A percentile compares a stretch with the other conserved stretches of the same genome.
Evolutionary conservation across 1,140 invertebrate genomes (phyloP).

Genomic region (Planococcus citri): DNA sequence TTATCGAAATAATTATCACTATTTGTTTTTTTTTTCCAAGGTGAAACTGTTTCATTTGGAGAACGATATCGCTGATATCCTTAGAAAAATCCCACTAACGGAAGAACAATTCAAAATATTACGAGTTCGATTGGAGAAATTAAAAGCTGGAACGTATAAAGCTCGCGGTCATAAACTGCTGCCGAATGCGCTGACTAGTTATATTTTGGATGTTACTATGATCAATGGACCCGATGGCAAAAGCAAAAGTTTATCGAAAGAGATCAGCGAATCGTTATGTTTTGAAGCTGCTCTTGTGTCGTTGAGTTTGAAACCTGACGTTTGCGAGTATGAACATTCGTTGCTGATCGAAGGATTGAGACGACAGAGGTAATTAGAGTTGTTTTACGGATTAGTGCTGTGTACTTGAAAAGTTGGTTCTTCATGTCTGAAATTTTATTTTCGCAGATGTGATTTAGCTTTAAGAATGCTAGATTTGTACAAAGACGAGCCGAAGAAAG

Average conservation of each 20-base stretch:
- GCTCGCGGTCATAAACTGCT: conserved; percentile 81
- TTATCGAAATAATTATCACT: too few species aligned
- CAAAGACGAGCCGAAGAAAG: conserved; percentile 83
- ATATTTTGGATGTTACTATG: conserved; percentile 12
- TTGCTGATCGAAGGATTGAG: conserved; percentile 91
- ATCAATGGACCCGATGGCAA: neutral
- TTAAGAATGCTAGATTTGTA: conserved; percentile 82
- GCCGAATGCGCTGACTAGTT: neutral
- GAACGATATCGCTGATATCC: conserved; percentile 72
- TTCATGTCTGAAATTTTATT: neutral
- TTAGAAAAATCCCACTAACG: conserved; percentile 84
- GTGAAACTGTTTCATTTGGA: conserved; percentile 88
- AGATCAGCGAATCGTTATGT: conserved; percentile 70
- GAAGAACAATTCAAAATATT: conserved; percentile 67
- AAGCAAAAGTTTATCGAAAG: neutral
- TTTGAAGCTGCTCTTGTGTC: conserved; percentile 94
- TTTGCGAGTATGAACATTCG: conserved; percentile 95
- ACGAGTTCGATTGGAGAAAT: conserved; percentile 67
- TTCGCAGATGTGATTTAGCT: conserved; percentile 66
- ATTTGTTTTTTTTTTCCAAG: conserved; percentile 34
- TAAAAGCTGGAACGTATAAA: conserved; percentile 71
- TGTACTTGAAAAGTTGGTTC: too few species aligned
- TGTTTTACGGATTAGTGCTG: too few species aligned
- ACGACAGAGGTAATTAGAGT: conserved; percentile 58
- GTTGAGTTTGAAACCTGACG: conserved; percentile 87